Base-by-base conservation (phyloP, 2,797 vertebrate genomes). In the Dicrostonyx torquatus region DNA sequence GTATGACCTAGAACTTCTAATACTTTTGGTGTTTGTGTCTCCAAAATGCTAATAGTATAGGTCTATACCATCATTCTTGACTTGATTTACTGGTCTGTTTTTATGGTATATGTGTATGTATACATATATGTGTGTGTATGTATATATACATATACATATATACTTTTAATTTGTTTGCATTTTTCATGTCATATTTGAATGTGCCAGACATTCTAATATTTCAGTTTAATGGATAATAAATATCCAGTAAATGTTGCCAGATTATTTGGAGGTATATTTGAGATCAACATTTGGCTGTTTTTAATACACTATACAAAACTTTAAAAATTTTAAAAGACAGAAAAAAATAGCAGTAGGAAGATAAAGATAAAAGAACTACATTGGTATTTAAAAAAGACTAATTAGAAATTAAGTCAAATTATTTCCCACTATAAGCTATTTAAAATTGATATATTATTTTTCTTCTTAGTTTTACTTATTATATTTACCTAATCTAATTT, bases 371-470 rank as follows among this genome's bases (percentile, higher is more conserved):
- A 75, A 45, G 45, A 77, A 50, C 29, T 31, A 73, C 53, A 12
- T 0, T 1, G 80, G 11, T 6, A 15, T 70, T 1, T 87, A 79
- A 62, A 29, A 84, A 5, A 92, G 9, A 22, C 3, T 5, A 70
- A 7, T 22, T 22, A 89, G 20, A 72, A 18, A 58, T 48, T 66
- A 40, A 92, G 12, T 6, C 31, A 6, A 48, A 18, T 82, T 12
- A 34, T 29, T 86, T 6, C 5, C 4, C 85, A 68, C 1, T 60
- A 82, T 82, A 53, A 90, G n/a, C 22, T 92, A 26, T 88, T 88
- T 53, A 88, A 58, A 92, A 68, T 77, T 88, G 73, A 84, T 73
- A 96, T 1, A 64, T 79, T 80, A 37, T 87, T 34, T 84, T 22
- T 83, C 24, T 18, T 58, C 34, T 87, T 90, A 80, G 3, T 73